Evolutionary conservation across 1,140 invertebrate genomes (phyloP).

Genomic region (Caenorhabditis inopinata): DNA sequence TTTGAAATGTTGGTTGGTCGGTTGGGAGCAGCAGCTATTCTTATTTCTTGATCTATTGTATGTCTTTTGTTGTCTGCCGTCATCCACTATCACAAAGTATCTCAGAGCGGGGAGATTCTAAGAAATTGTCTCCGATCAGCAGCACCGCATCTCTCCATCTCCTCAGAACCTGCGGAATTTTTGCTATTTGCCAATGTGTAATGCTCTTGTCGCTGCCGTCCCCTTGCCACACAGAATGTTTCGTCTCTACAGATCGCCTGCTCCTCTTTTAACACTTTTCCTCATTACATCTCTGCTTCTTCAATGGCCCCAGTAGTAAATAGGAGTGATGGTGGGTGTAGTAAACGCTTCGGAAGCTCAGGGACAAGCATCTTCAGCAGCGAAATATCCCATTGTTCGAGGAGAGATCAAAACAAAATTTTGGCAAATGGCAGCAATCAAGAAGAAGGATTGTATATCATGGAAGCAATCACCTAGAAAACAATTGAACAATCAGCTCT

Average conservation of each 20-base stretch:
- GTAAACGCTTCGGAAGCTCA: not conserved
- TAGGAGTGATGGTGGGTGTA: constrained; percentile 26
- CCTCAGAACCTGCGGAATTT: constrained; percentile 13
- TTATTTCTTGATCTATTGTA: not conserved
- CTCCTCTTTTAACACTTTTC: constrained; percentile 31
- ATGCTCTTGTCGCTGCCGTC: constrained; percentile 29
- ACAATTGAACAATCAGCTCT: constrained; percentile 1
- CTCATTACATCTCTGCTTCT: constrained; percentile 11
- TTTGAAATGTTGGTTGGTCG: not conserved
- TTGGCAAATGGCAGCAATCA: not conserved
- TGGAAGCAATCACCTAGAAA: constrained; percentile 2
- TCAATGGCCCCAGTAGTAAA: constrained; percentile 5
- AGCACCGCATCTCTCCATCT: not conserved
- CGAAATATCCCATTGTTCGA: not conserved
- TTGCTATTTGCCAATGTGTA: constrained; percentile 29
- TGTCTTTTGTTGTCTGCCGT: not conserved
- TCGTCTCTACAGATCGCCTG: constrained; percentile 17
- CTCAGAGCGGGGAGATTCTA: not conserved
- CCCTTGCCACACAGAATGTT: constrained; percentile 18
- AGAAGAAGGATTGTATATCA: not conserved
- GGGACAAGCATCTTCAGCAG: too few relatives aligned
- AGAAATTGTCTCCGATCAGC: constrained; percentile 29
- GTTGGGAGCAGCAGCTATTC: not conserved
- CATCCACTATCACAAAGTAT: constrained; percentile 23
- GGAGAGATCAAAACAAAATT: not conserved